A percentile compares a stretch with the other conserved stretches of the same genome.
Evolutionary conservation across 2,113 vertebrate species (phyloP).

Genomic region (Zeus faber): DNA sequence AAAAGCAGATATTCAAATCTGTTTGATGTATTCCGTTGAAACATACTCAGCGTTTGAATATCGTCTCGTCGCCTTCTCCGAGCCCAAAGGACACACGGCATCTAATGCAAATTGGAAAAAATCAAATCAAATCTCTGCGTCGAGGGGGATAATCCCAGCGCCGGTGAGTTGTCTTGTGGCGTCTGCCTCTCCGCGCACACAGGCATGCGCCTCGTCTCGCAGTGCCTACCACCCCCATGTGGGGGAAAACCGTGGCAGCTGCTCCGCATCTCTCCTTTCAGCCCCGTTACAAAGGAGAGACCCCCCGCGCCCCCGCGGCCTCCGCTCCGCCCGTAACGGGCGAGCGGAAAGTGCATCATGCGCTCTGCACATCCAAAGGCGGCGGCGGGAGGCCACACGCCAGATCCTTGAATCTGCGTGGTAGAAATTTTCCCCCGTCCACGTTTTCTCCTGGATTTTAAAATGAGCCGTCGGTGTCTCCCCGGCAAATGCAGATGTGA

Average conservation of each 20-base stretch:
- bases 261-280: constrained; percentile 76
- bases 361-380: constrained; percentile 47
- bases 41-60: too few relatives aligned
- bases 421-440: constrained; percentile 26
- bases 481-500: constrained; percentile 46
- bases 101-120: too few relatives aligned
- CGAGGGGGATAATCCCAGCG: background rate
- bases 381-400: constrained; percentile 50
- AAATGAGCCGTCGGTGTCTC: constrained; percentile 8
- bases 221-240: constrained; percentile 96
- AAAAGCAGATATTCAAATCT: too few relatives aligned
- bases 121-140: too few relatives aligned
- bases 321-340: constrained; percentile 52
- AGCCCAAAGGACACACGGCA: too few relatives aligned
- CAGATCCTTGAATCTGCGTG: constrained; percentile 41
- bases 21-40: too few relatives aligned
- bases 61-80: too few relatives aligned
- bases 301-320: constrained; percentile 60
- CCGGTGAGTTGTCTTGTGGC: constrained; percentile 19
- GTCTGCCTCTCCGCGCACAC: constrained; percentile 30
- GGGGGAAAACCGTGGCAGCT: constrained; percentile 89
- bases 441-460: constrained; percentile 26
- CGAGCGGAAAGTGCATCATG: constrained; percentile 51
- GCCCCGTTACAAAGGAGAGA: constrained; percentile 69
- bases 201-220: constrained; percentile 72